These are phyloP conservation scores for Pagetopsis macropterus DNA, from an alignment of 2,797 vertebrate genomes.

Conservation along the genomic window DNA sequence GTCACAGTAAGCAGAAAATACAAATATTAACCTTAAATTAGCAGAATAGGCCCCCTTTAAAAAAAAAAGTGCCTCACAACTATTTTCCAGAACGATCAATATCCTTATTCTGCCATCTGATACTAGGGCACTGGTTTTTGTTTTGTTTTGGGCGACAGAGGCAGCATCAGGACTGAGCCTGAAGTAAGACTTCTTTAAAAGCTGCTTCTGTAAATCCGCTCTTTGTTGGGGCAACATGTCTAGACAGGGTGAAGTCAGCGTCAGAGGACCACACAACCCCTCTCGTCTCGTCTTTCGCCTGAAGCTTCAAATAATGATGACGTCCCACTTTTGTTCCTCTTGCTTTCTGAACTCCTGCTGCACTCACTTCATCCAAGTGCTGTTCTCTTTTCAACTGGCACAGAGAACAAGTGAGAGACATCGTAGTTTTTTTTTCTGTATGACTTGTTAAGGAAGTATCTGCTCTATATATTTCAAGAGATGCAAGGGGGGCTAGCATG, in stretches of 20 bases:
- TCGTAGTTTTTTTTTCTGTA: neutral
- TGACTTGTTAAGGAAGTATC: conserved; percentile 17
- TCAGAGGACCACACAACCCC: conserved; percentile 45
- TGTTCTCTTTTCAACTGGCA: neutral
- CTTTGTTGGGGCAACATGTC: conserved; percentile 27
- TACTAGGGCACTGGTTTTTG: neutral
- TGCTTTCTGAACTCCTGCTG: neutral
- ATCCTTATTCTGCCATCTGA: neutral
- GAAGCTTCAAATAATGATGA: conserved; percentile 14
- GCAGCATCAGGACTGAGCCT: neutral
- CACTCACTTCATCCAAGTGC: conserved; percentile 1
- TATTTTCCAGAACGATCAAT: neutral
- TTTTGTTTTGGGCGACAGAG: neutral
- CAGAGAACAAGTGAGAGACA: conserved; percentile 7
- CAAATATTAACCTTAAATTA: too few relatives aligned
- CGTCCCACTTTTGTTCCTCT: conserved; percentile 12
- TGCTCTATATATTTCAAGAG: neutral
- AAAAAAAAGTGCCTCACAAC: neutral
- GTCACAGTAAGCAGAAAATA: too few relatives aligned
- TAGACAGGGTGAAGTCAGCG: conserved; percentile 37
- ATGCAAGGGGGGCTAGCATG: neutral
- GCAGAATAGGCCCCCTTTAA: too few relatives aligned
- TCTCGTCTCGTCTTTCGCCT: conserved; percentile 12
- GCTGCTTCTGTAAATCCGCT: conserved; percentile 19
- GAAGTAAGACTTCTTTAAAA: conserved; percentile 18